Evolutionary conservation across 2,797 vertebrate genomes (phyloP).

Genomic region (Enteromius radiatus): DNA sequence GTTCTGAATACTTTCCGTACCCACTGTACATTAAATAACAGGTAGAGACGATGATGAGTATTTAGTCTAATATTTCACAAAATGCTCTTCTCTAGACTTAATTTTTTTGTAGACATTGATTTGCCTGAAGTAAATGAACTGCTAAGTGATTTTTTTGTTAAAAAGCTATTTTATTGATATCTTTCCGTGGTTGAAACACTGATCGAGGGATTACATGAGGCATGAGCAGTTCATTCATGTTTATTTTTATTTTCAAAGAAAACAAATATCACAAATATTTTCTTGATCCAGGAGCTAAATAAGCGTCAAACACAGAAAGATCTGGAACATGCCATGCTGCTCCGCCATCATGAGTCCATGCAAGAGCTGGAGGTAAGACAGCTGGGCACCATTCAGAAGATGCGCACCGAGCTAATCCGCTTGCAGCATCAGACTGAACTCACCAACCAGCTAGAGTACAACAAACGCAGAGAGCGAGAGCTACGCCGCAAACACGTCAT

Average conservation of each 20-base stretch:
- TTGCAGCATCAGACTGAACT: slow-evolving; percentile 98
- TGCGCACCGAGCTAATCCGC: slow-evolving; percentile 92
- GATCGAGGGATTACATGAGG: not conserved
- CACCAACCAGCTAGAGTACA: slow-evolving; percentile 99
- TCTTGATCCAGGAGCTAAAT: slow-evolving; percentile 54
- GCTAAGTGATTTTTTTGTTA: too few species aligned
- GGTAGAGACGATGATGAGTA: too few species aligned
- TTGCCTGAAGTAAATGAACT: too few species aligned
- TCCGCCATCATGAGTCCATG: slow-evolving; percentile 98
- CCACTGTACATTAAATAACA: too few species aligned
- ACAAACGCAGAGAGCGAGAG: slow-evolving; percentile 95
- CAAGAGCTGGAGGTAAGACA: slow-evolving; percentile 98
- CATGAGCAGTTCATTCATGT: not conserved
- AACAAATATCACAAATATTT: not conserved
- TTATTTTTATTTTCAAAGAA: not conserved
- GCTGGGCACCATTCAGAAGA: slow-evolving; percentile 94
- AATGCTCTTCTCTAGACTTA: too few species aligned
- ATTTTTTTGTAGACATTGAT: too few species aligned
- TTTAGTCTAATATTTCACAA: too few species aligned
- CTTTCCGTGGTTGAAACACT: not conserved
- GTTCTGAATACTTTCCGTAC: too few species aligned
- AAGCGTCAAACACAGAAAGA: slow-evolving; percentile 89
- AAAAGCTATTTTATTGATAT: too few species aligned
- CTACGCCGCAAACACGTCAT: slow-evolving; percentile 95
- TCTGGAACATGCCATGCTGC: slow-evolving; percentile 96